Evolutionary conservation across 2,888 invertebrate species (phyloP), one percentile per base, ranked within the genome.

Genomic region (Trilocha varians): DNA sequence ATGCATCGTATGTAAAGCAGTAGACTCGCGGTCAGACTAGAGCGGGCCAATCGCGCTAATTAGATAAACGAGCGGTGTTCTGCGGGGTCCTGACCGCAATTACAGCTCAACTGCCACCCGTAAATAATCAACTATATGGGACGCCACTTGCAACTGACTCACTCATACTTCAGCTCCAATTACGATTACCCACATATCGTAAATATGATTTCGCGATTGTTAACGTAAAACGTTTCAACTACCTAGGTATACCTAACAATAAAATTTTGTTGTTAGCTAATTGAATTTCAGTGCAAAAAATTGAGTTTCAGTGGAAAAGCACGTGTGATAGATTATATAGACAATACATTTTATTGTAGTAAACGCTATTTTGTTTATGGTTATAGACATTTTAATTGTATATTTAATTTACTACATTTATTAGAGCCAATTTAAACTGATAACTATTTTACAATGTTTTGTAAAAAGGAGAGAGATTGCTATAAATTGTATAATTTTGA

Each of bases 11-110:
- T 42, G 47, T 56, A 53, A 37, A 16, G 44, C 47, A 42, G 56
- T 57, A 70, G 70, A 68, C 70, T 60, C 52, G 50, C 55, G 54
- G 63, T 59, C 59, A 25, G 25, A 25, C 63, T 65, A 68, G 57
- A 47, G 52, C 59, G 60, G 60, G 58, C 63, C 65, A 63, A 65
- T 25, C 70, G 63, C 65, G 59, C 72, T 84, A 84, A 84, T 84
- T 83, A 84, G 78, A 84, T 84, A 78, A 84, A 83, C 78, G 84
- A 82, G 77, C 72, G 68, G 72, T 70, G 71, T 75, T 77, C 70
- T 71, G 70, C 72, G 77, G 65, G 84, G 83, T 84, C 84, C 70
- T 68, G 82, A 82, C 83, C 82, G 78, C 83, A 84, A 84, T 83
- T 84, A 82, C 74, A 61, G 58, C 58, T 64, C 71, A 63, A 66